Conservation (phyloP, 1,140 invertebrate genomes). For the Zophobas atratus region DNA sequence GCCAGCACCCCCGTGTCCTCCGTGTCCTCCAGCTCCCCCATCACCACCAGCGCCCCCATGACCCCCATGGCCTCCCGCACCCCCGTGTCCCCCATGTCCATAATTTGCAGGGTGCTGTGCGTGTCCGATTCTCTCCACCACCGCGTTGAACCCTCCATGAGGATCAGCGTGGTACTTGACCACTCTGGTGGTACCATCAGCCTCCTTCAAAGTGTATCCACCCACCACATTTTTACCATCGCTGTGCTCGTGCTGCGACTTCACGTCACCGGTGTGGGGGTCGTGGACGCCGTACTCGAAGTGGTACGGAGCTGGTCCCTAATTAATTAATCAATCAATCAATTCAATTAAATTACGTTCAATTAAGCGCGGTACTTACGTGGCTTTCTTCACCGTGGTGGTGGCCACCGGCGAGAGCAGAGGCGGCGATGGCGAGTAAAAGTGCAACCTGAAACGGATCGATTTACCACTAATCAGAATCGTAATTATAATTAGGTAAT, state of each 20-base stretch:
- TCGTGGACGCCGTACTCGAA: constrained; percentile 61
- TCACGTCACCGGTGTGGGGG: constrained; percentile 69
- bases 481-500: no score
- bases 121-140: constrained; percentile 49
- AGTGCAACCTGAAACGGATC: neutral
- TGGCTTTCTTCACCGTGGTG: neutral
- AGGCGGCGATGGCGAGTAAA: neutral
- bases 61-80: no score
- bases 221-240: constrained; percentile 48
- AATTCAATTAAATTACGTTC: no score
- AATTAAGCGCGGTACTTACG: neutral
- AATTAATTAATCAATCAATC: no score
- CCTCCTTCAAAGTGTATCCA: constrained; percentile 67
- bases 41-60: no score
- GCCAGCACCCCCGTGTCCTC: neutral
- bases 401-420: neutral
- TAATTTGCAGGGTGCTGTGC: constrained; percentile 48
- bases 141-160: constrained; percentile 63
- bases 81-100: constrained; percentile 2
- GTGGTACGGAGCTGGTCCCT: constrained; percentile 33
- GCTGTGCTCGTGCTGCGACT: constrained; percentile 51
- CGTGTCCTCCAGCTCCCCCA: no score
- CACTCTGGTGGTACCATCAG: constrained; percentile 71
- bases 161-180: constrained; percentile 71
- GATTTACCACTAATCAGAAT: no score